A percentile compares a stretch with the other conserved stretches of the same genome.
Evolutionary conservation across 2,113 vertebrate species (phyloP).

Genomic region (Phaethon lepturus): DNA sequence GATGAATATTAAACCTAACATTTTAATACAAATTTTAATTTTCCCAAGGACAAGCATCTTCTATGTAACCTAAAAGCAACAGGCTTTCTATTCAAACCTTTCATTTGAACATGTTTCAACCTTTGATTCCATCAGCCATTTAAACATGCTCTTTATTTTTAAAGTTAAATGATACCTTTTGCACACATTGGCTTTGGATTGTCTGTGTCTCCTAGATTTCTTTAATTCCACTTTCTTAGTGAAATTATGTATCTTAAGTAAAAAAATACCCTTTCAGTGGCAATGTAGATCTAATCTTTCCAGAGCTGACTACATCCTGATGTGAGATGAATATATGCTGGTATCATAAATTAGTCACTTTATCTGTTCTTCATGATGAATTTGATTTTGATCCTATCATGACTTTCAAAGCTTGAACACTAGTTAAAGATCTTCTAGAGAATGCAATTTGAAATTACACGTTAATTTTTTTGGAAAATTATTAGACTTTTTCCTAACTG

Average conservation of each 20-base stretch:
- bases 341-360: neutral
- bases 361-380: neutral
- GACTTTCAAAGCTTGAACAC: neutral
- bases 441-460: neutral
- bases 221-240: neutral
- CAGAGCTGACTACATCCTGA: neutral
- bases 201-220: neutral
- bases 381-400: conserved; percentile 11
- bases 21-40: neutral
- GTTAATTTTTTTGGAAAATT: conserved; percentile 2
- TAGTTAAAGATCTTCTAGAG: neutral
- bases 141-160: neutral
- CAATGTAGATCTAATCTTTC: neutral
- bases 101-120: neutral
- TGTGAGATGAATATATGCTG: neutral
- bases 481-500: neutral
- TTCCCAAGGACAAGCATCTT: neutral
- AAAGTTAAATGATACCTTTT: neutral
- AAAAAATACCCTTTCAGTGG: neutral
- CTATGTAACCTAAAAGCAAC: neutral
- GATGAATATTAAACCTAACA: neutral
- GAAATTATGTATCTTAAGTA: neutral
- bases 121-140: neutral
- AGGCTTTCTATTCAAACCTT: neutral
- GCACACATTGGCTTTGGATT: neutral